Base-by-base conservation (phyloP, 2,888 invertebrate genomes). In the Drosophila putrida region DNA sequence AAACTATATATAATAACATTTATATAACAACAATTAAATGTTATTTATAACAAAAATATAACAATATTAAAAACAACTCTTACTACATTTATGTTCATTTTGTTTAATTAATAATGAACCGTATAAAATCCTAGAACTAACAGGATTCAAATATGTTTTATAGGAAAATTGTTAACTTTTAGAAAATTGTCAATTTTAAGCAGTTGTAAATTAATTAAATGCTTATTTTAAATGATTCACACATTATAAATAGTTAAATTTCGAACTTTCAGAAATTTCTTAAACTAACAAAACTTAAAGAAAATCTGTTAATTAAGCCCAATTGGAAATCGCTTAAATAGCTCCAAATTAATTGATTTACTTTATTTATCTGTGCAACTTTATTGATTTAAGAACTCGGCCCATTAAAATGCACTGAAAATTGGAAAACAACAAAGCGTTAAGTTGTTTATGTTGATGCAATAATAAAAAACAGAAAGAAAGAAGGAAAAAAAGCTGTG, bases 371-470 rank as follows among this genome's bases (percentile, higher is more conserved):
- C 59, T 59, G 11, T 8, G 51, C 28, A 25, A 54, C 5, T 62
- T 47, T 54, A 6, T 25, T 54, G 51, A 65, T 59, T 65, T 39
- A 53, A 53, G 51, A 59, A 46, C 35, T 35, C n/a, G 0, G 13
- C 33, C 35, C 35, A 49, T 57, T 57, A 49, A 63, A 36, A 41
- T 8, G 13, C 11, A 15, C 13, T 31, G 28, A 10, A 33, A 39
- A 47, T 13, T 38, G 5, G 27, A 27, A 55, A 47, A 35, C 27
- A 57, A 46, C 54, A 47, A 50, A 39, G 44, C 49, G 41, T 28
- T 15, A 46, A 64, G 33, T 51, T 60, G 64, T 46, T 60, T 59
- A 59, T 59, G 59, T 4, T 38, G 25, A 4, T 59, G 51, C 9
- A 51, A 38, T 15, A 28, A 49, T 13, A 31, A 43, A 41, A 57